Conservation (phyloP, 2,888 invertebrate species). For the Scaptomyza flava region DNA sequence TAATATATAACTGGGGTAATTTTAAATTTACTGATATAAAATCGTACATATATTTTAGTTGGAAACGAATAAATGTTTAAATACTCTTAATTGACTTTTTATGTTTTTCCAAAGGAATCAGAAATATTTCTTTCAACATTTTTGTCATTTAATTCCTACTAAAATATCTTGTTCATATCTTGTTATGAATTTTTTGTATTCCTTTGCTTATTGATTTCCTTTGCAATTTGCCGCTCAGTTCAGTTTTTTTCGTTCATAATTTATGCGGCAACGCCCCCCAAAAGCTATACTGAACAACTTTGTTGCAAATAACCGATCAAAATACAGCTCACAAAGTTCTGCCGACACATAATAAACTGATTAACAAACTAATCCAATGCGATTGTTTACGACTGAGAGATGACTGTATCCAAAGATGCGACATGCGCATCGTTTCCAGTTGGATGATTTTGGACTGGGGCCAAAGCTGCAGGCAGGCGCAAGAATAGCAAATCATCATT, state of each 20-base stretch:
- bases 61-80: background rate
- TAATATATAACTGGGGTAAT: too few relatives aligned
- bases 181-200: background rate
- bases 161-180: constrained; percentile 12
- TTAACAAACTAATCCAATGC: constrained; percentile 75
- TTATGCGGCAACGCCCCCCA: constrained; percentile 29
- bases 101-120: background rate
- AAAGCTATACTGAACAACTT: constrained; percentile 16
- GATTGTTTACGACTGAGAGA: constrained; percentile 69
- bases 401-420: constrained; percentile 36
- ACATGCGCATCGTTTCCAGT: constrained; percentile 49
- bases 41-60: background rate
- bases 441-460: constrained; percentile 24
- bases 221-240: constrained; percentile 25
- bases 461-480: constrained; percentile 30
- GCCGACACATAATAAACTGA: constrained; percentile 67
- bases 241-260: constrained; percentile 3
- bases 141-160: background rate
- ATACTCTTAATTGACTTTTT: background rate
- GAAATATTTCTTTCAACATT: background rate
- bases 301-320: constrained; percentile 27
- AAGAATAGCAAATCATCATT: constrained; percentile 75
- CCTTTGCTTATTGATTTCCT: constrained; percentile 22
- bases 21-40: background rate
- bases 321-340: constrained; percentile 25